These are phyloP conservation scores for Stramonita haemastoma DNA, from an alignment of 2,888 invertebrate genomes.

Conservation along the genomic window DNA sequence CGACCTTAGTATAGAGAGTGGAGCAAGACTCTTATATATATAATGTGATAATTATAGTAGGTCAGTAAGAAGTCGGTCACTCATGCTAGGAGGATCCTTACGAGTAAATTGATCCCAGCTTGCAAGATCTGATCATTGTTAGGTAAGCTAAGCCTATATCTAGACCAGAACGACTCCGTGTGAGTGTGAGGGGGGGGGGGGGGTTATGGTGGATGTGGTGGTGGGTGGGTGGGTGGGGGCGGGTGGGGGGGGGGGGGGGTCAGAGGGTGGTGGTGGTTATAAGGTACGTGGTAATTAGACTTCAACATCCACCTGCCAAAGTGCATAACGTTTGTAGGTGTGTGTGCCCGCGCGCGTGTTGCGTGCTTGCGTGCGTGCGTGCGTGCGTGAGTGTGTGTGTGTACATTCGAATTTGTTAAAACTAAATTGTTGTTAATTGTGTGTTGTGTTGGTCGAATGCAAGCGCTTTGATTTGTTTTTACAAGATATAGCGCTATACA, in stretches of 20 bases:
- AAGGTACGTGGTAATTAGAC: neutral
- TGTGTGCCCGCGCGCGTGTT: neutral
- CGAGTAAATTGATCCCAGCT: neutral
- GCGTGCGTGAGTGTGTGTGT: neutral
- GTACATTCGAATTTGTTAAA: no score
- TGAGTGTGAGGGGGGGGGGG: neutral
- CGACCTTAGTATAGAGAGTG: no score
- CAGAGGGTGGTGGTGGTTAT: neutral
- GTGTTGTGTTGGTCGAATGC: no score
- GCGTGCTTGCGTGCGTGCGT: neutral
- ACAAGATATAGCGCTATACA: no score
- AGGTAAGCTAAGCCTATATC: neutral
- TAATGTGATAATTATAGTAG: neutral
- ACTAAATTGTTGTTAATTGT: no score
- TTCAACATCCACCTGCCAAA: no score
- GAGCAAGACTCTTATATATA: neutral
- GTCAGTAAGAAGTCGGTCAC: neutral
- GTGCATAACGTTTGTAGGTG: neutral
- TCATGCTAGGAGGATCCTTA: neutral
- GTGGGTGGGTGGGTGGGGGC: neutral
- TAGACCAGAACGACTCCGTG: neutral
- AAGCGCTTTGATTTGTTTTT: no score
- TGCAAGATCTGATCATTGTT: neutral
- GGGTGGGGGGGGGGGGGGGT: neutral
- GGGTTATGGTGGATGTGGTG: neutral